Evolutionary conservation across 2,888 invertebrate species (phyloP).

Genomic region (Coronaproctus castanopsis): DNA sequence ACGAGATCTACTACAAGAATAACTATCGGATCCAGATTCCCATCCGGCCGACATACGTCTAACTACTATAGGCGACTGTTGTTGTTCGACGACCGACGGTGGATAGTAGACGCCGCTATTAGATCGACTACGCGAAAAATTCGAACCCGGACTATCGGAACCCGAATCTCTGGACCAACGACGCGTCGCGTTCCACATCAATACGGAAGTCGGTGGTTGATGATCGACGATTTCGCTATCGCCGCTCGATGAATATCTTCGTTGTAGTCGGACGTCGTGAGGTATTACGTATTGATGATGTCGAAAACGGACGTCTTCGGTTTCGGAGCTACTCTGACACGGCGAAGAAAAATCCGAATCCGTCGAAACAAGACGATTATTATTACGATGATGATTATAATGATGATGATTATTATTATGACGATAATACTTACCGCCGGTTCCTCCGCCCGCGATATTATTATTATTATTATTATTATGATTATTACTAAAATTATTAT

Average conservation of each 20-base stretch:
- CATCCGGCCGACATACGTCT: slow-evolving; percentile 48
- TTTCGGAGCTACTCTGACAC: slow-evolving; percentile 32
- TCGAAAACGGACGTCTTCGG: slow-evolving; percentile 27
- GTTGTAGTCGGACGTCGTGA: slow-evolving; percentile 24
- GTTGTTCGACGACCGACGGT: slow-evolving; percentile 20
- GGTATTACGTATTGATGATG: background rate
- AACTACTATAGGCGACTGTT: too few relatives aligned
- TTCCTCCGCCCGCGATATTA: background rate
- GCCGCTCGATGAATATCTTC: slow-evolving; percentile 26
- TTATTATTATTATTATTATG: too few relatives aligned
- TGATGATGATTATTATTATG: background rate
- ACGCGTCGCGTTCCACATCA: slow-evolving; percentile 39
- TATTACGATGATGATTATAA: background rate
- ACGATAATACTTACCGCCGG: background rate
- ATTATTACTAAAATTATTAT: too few relatives aligned
- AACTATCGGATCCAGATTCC: slow-evolving; percentile 33
- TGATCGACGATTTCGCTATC: slow-evolving; percentile 21
- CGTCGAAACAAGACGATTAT: too few relatives aligned
- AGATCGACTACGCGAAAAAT: slow-evolving; percentile 36
- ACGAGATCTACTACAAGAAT: slow-evolving; percentile 19
- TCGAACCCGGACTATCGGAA: slow-evolving; percentile 34
- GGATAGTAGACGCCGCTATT: slow-evolving; percentile 38
- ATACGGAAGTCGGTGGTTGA: slow-evolving; percentile 25
- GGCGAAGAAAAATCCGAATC: slow-evolving; percentile 42
- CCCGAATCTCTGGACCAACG: slow-evolving; percentile 31